Evolutionary conservation across 1,140 invertebrate genomes (phyloP), one percentile per base, ranked within the genome.

Genomic region (Medauroidea extradentata): DNA sequence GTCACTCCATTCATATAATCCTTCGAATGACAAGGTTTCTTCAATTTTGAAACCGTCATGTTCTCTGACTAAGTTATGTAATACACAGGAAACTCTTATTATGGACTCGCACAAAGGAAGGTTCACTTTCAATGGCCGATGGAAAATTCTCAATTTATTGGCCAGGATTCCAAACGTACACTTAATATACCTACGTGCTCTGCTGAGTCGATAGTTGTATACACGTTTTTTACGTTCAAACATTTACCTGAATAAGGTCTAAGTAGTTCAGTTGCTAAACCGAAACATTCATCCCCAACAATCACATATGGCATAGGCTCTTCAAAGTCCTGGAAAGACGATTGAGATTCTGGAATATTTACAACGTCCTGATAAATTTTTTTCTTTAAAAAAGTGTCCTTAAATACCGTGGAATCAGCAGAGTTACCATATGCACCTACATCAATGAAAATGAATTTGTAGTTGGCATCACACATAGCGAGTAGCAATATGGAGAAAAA

Each of bases 251-350:
- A 60, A 64, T 72, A 78, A 41, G 76, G 75, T 48, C 70, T 62
- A 56, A 75, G 53, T 19, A 76, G 25, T 60, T 72, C 42, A 18
- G 50, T 18, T 25, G 57, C 60, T 25, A 76, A 41, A 13, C 67
- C 61, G 53, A 73, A 76, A 43, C 76, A 77, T 54, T 78, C 75
- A 67, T 82, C 78, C 9, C 69, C 79, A 25, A 81, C 62, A 66
- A 34, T 68, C 69, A 24, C 73, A 69, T 62, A 74, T 72, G n/a
- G 63, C 73, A 34, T 56, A 18, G 53, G 49, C 8, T 59, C 14
- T 25, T 44, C 58, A 9, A 25, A 21, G 13, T 3, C 19, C 21
- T 49, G 21, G 14, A 25, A 25, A 18, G 25, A 14, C 11, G 19
- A 25, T 49, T 49, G 21, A 14, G 13, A 2, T 49, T 11, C 9